Percentiles rank a stretch among this genome's conserved stretches.
Evolutionary conservation across 2,797 vertebrate genomes (phyloP).

Genomic region (Lacerta viridis): DNA sequence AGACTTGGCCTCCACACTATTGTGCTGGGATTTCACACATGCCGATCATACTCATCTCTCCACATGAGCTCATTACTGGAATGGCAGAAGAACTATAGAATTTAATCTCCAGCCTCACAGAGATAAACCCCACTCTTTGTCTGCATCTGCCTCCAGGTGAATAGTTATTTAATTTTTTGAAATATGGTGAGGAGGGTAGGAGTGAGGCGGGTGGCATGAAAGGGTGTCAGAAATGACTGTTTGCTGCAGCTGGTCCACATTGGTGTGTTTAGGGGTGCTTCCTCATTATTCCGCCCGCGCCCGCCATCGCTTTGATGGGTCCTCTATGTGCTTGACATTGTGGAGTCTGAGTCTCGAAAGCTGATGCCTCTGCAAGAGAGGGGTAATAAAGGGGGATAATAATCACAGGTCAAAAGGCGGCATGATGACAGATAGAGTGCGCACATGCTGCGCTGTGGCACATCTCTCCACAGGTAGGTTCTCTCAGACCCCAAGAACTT

Average conservation of each 20-base stretch:
- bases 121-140: conserved; percentile 14
- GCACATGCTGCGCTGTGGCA: background rate
- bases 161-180: background rate
- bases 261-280: background rate
- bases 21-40: background rate
- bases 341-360: conserved; percentile 9
- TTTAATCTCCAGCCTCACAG: conserved; percentile 47
- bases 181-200: background rate
- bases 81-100: conserved; percentile 44
- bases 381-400: conserved; percentile 4
- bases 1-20: background rate
- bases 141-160: conserved; percentile 35
- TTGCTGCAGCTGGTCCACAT: background rate
- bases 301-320: background rate
- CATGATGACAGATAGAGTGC: background rate
- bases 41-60: background rate
- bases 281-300: background rate
- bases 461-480: background rate
- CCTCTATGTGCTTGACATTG: conserved; percentile 23
- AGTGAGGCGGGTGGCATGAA: no score
- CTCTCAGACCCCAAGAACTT: background rate
- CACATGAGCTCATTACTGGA: conserved; percentile 42
- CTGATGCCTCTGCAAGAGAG: conserved; percentile 32
- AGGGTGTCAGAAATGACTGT: background rate
- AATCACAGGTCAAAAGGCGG: conserved; percentile 11